Evolutionary conservation across 1,140 invertebrate species (phyloP).

Genomic region (Eriocheir sinensis): DNA sequence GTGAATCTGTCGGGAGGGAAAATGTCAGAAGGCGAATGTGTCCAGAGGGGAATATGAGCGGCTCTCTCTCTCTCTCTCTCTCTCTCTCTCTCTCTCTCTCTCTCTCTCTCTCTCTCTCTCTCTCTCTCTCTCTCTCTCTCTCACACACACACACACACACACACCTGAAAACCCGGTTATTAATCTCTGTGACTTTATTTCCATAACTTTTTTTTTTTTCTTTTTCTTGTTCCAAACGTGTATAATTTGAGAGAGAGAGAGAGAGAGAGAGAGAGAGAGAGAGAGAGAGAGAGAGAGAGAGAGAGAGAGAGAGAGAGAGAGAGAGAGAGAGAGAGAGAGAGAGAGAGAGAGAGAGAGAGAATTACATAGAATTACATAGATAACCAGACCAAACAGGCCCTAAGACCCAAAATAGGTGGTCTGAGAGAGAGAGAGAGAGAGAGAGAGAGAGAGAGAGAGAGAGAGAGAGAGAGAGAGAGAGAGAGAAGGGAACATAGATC

Average conservation of each 20-base stretch:
- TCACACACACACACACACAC: background rate
- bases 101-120: slow-evolving; percentile 40
- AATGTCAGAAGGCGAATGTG: background rate
- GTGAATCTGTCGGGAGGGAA: too few relatives aligned
- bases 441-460: background rate
- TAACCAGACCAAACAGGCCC: too few relatives aligned
- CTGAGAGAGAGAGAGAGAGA: background rate
- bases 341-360: background rate
- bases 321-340: background rate
- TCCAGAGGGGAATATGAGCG: slow-evolving; percentile 80
- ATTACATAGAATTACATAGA: too few relatives aligned
- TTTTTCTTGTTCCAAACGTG: too few relatives aligned
- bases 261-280: too few relatives aligned
- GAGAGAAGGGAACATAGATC: background rate
- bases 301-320: background rate
- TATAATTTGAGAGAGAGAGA: too few relatives aligned
- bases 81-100: slow-evolving; percentile 40
- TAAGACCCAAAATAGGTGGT: too few relatives aligned
- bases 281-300: too few relatives aligned
- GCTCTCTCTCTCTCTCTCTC: slow-evolving; percentile 18
- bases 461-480: background rate
- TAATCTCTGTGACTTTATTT: too few relatives aligned
- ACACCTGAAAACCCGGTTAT: background rate
- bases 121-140: slow-evolving; percentile 38
- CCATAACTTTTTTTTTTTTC: too few relatives aligned